phyloP scores from a whole-genome alignment of 2,888 invertebrate species.

The Lacanobia wlatinum region DNA sequence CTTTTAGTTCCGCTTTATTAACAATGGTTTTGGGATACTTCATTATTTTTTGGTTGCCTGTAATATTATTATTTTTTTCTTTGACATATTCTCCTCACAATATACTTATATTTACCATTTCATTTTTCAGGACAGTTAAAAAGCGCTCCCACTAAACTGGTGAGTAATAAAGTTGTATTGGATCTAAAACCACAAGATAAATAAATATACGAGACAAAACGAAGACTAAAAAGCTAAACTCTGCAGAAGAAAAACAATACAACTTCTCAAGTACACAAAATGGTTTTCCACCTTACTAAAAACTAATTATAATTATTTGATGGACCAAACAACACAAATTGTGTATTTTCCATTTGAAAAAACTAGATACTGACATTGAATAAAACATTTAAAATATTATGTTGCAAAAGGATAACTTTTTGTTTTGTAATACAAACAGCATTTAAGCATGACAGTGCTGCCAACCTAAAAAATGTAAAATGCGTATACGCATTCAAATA shows the following conservation, averaged over 20 bases:
- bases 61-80: conserved; percentile 31
- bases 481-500: conserved; percentile 64
- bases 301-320: conserved; percentile 68
- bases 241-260: conserved; percentile 65
- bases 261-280: conserved; percentile 61
- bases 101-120: conserved; percentile 5
- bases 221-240: conserved; percentile 65
- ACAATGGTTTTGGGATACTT: conserved; percentile 30
- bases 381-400: conserved; percentile 57
- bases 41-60: conserved; percentile 53
- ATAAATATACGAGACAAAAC: conserved; percentile 52
- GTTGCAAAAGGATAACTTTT: conserved; percentile 54
- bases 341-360: conserved; percentile 43
- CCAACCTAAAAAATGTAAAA: conserved; percentile 61
- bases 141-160: conserved; percentile 69
- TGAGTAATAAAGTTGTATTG: conserved; percentile 73
- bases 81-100: neutral
- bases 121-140: conserved; percentile 61
- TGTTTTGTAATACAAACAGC: conserved; percentile 58
- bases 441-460: conserved; percentile 60
- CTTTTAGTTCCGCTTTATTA: conserved; percentile 62
- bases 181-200: conserved; percentile 66
- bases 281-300: conserved; percentile 57
- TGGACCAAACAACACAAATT: conserved; percentile 70
- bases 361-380: conserved; percentile 39